Conservation (phyloP, 2,113 vertebrate genomes). For the Solea solea region DNA sequence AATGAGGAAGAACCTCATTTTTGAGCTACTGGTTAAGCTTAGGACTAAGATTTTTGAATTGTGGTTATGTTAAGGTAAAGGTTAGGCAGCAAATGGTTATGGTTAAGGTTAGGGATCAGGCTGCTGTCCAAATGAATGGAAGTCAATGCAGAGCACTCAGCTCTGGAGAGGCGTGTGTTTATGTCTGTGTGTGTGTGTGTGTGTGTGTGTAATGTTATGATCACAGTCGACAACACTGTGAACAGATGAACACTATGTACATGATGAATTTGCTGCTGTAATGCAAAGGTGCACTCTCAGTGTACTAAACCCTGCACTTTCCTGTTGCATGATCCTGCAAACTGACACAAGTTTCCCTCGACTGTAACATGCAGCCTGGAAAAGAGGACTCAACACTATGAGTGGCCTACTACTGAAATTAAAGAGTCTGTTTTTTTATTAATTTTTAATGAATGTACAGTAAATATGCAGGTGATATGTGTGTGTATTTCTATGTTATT, state of each 20-base stretch:
- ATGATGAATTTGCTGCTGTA: conserved; percentile 62
- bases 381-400: conserved; percentile 24
- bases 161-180: background rate
- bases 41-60: too few relatives aligned
- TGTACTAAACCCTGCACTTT: conserved; percentile 69
- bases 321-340: conserved; percentile 30
- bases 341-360: conserved; percentile 12
- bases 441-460: conserved; percentile 38
- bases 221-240: conserved; percentile 53
- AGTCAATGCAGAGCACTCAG: too few relatives aligned
- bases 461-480: conserved; percentile 55
- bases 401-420: conserved; percentile 72
- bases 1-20: too few relatives aligned
- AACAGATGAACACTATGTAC: conserved; percentile 15
- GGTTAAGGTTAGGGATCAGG: too few relatives aligned
- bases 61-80: too few relatives aligned
- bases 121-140: too few relatives aligned
- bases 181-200: conserved; percentile 2
- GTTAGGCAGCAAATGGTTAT: too few relatives aligned
- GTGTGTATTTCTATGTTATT: conserved; percentile 13
- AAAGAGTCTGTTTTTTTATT: background rate
- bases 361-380: conserved; percentile 44
- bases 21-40: too few relatives aligned
- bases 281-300: conserved; percentile 46
- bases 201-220: conserved; percentile 18